Base-by-base conservation (phyloP, 1,140 invertebrate genomes). In the Ctenoplectra terminalis region DNA sequence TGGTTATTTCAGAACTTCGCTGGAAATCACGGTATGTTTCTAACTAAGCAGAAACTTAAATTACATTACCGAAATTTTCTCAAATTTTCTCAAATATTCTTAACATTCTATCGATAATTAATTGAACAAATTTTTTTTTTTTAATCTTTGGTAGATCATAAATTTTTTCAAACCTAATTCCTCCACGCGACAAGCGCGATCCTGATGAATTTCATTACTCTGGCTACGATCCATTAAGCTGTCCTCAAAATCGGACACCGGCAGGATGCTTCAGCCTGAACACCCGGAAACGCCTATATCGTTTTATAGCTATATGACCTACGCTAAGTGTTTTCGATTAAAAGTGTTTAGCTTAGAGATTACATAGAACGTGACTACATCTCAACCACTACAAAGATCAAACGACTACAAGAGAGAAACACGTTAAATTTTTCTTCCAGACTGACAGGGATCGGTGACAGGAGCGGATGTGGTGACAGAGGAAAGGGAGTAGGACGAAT, bases 311-410 rank as follows among this genome's bases (percentile, higher is more conserved):
- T 90, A 48, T 86, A 85, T 67, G 81, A 88, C 82, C 87, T 92
- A 92, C 82, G 40, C 85, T 90, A 91, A 88, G 69, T 88, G 84
- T 88, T 90, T 87, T 90, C 87, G 90, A 92, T 92, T 90, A 92
- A 92, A 73, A 88, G 87, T 90, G 87, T 90, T 87, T 91, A 91
- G 86, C 84, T 92, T 91, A 91, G 87, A 90, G 90, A 88, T 93
- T 93, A 93, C 87, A 93, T 91, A 86, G 89, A 92, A 92, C 88
- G 87, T 86, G 87, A 87, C 92, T 93, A 93, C 89, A 76, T 90
- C 72, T 89, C 60, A 81, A 82, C 73, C 87, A 88, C 91, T 93
- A 92, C 87, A 71, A 84, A 91, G 87, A 83, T 87, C 89, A 92
- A 80, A 92, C 86, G 81, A 88, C 92, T 93, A 93, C 88, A 74